A percentile compares a stretch with the other conserved stretches of the same genome.
Evolutionary conservation across 2,888 invertebrate genomes (phyloP).

Genomic region (Danaus chrysippus): DNA sequence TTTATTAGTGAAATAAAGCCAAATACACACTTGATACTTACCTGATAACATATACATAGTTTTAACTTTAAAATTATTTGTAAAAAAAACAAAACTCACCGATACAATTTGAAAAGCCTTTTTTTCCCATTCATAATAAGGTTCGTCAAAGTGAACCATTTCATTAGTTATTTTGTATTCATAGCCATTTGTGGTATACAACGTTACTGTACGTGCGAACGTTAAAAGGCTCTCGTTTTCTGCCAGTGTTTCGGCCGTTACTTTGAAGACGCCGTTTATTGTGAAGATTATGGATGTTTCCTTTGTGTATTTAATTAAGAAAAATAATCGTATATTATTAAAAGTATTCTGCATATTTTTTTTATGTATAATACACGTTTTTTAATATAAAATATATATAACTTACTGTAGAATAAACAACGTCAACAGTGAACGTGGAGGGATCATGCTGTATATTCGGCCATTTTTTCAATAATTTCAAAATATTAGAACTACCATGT

Average conservation of each 20-base stretch:
- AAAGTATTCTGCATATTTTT: too few species aligned
- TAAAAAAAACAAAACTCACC: slow-evolving; percentile 44
- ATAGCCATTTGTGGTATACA: slow-evolving; percentile 59
- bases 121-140: slow-evolving; percentile 57
- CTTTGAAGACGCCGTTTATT: slow-evolving; percentile 82
- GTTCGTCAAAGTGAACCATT: slow-evolving; percentile 80
- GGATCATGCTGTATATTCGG: slow-evolving; percentile 83
- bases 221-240: slow-evolving; percentile 72
- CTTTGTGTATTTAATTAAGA: slow-evolving; percentile 38
- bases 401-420: slow-evolving; percentile 80
- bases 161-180: slow-evolving; percentile 84
- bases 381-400: background rate
- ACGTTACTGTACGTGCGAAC: slow-evolving; percentile 80
- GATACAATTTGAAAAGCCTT: slow-evolving; percentile 50
- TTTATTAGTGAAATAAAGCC: too few species aligned
- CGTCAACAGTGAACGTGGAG: slow-evolving; percentile 82
- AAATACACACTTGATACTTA: too few species aligned
- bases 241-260: slow-evolving; percentile 70
- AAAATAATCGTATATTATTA: background rate
- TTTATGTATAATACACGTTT: too few species aligned
- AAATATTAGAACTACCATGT: slow-evolving; percentile 44
- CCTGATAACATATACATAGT: too few species aligned
- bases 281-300: slow-evolving; percentile 72
- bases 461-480: slow-evolving; percentile 47
- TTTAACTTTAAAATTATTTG: background rate